Evolutionary conservation across 2,888 invertebrate species (phyloP), one percentile per base, ranked within the genome.

Genomic region (Meganola albula): DNA sequence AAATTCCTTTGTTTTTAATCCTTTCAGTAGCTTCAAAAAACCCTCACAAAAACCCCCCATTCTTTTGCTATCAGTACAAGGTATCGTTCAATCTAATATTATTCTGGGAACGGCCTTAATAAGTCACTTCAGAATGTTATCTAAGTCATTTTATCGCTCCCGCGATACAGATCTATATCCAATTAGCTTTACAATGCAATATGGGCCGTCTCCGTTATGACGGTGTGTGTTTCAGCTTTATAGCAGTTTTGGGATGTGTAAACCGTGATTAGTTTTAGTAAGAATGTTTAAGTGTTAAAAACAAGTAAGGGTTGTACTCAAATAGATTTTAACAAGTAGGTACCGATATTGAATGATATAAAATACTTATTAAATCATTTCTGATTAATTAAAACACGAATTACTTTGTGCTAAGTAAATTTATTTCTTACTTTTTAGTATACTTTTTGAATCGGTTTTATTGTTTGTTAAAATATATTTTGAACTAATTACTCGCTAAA

Each of bases 41-140:
- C 12, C 25, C 10, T 8, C 2, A 29, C 9, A 25, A 40, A 43
- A 42, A 40, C 24, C 11, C 34, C 34, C 34, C 26, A 39, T 51
- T 60, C 58, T 53, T 67, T 40, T 82, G 74, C 78, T 40, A 38
- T 51, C 71, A 50, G 54, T 72, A 53, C 66, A 43, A 18, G 74
- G 71, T 85, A 85, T 85, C 85, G 69, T 59, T 45, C 74, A 69
- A 86, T 87, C 86, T 86, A 86, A 87, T 86, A 86, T 86, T 87
- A 87, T 87, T 87, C 87, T 86, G 87, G 85, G 87, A 87, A 86
- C 85, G 83, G 77, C 87, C 87, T 87, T 87, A 87, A 87, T 87
- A 87, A 87, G 87, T 87, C 86, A 86, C 77, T 83, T 85, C 83
- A 87, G 86, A 86, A 87, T 87, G 86, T 87, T 87, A 87, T 87